Evolutionary conservation across 2,113 vertebrate genomes (phyloP).

Genomic region (Smithornis capensis): DNA sequence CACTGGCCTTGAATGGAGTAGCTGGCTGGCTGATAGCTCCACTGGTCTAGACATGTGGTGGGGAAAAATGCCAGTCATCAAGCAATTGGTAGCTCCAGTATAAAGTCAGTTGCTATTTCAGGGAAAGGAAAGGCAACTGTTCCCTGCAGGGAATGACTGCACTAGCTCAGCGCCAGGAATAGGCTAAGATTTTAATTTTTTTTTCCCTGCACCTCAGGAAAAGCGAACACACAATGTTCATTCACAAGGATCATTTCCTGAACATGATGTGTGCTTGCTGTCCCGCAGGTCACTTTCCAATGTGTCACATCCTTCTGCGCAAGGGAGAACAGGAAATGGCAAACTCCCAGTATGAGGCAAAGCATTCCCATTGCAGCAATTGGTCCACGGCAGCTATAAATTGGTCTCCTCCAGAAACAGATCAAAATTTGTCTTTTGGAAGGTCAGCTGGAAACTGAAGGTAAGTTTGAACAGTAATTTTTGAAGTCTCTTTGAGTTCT

Average conservation of each 20-base stretch:
- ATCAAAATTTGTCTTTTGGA: constrained; percentile 35
- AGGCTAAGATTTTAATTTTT: constrained; percentile 26
- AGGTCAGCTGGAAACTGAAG: constrained; percentile 44
- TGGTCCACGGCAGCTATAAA: constrained; percentile 73
- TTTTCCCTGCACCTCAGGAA: constrained; percentile 63
- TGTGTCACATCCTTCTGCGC: constrained; percentile 78
- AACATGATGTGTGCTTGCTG: constrained; percentile 57
- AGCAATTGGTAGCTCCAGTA: not conserved
- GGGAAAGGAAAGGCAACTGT: constrained; percentile 70
- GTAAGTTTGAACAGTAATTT: constrained; percentile 64
- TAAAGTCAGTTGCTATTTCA: constrained; percentile 74
- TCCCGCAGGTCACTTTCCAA: constrained; percentile 73
- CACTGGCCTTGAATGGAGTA: not conserved
- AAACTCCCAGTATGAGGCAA: constrained; percentile 74
- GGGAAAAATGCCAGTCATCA: not conserved
- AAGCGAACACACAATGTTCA: constrained; percentile 75
- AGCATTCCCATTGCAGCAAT: constrained; percentile 68
- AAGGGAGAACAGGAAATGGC: constrained; percentile 75
- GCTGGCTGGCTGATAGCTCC: not conserved
- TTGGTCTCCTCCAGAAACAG: constrained; percentile 72
- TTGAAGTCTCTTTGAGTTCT: not conserved
- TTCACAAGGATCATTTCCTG: constrained; percentile 69
- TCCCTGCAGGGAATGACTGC: constrained; percentile 65
- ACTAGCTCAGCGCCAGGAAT: constrained; percentile 68
- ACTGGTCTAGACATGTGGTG: not conserved